Evolutionary conservation across 2,113 vertebrate species (phyloP), one percentile per base, ranked within the genome.

Genomic region (Anas platyrhynchos): DNA sequence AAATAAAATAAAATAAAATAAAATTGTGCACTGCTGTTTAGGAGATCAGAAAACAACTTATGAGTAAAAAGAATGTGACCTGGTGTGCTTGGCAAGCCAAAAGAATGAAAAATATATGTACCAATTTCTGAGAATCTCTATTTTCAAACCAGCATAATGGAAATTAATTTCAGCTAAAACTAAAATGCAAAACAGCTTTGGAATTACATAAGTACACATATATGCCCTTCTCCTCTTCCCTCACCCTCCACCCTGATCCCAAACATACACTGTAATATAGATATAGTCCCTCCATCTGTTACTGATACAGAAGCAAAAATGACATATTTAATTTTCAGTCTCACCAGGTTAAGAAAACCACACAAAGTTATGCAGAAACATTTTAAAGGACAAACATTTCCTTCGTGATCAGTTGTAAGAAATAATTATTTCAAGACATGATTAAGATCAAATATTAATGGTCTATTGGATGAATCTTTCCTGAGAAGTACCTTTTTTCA

Each of bases 1-100:
- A 80, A 73, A 83, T 92, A 62, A 59, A 6, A 23, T 72, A 41
- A 34, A 20, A 48, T 21, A 48, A 80, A 74, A 83, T 92, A 62
- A 61, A 6, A 23, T 72, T 18, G 6, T 90, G 3, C 71, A 78
- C 25, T 69, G 34, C 38, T 91, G 43, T 95, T 95, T 52, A 78
- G 54, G 79, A 95, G 61, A 91, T 93, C 46, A 91, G 78, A 80
- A 97, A 96, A 89, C 18, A 84, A 78, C 72, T 83, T 86, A 56
- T 16, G 55, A 61, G 11, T 48, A 6, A 50, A 77, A 92, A 86
- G n/a, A 94, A 91, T 96, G 66, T 94, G 83, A 87, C 26, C 82
- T 82, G 83, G 74, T 31, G n/a, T 88, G 14, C 11, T 91, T 78
- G 41, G 20, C 41, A 94, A 66, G 36, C 13, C 61, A 77, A 7